These are phyloP conservation scores for Phalacrocorax pelagicus DNA, from an alignment of 2,113 vertebrate genomes.

Conservation along the genomic window DNA sequence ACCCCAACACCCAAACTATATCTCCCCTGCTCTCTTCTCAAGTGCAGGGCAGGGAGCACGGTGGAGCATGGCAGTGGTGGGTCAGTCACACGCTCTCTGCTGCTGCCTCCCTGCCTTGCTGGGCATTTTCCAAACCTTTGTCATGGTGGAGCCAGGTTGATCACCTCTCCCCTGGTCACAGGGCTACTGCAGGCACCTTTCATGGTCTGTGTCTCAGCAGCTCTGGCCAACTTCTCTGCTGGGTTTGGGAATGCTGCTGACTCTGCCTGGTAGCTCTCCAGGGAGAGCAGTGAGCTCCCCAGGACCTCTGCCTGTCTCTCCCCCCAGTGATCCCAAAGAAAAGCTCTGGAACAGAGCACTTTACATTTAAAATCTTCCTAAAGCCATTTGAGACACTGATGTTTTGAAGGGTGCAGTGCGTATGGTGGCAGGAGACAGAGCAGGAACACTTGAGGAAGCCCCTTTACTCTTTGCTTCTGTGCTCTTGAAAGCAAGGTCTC, in stretches of 20 bases:
- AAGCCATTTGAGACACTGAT: not conserved
- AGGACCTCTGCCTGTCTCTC: not conserved
- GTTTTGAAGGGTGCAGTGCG: not conserved
- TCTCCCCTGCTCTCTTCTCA: not conserved
- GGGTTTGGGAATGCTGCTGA: not conserved
- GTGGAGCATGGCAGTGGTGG: fast-evolving
- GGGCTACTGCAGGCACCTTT: not conserved
- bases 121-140: not conserved
- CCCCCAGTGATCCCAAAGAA: not conserved
- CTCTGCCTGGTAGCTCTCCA: not conserved
- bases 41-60: fast-evolving
- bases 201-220: not conserved
- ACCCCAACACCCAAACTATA: not conserved
- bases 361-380: not conserved
- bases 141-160: not conserved
- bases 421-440: not conserved
- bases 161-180: not conserved
- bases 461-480: not conserved
- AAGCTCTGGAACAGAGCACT: not conserved
- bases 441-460: not conserved
- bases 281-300: not conserved
- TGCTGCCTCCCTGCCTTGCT: not conserved
- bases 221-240: not conserved
- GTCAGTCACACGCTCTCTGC: fast-evolving
- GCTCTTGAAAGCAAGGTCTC: not conserved